phyloP scores from a whole-genome alignment of 2,113 vertebrate genomes.

The Ondatra zibethicus region DNA sequence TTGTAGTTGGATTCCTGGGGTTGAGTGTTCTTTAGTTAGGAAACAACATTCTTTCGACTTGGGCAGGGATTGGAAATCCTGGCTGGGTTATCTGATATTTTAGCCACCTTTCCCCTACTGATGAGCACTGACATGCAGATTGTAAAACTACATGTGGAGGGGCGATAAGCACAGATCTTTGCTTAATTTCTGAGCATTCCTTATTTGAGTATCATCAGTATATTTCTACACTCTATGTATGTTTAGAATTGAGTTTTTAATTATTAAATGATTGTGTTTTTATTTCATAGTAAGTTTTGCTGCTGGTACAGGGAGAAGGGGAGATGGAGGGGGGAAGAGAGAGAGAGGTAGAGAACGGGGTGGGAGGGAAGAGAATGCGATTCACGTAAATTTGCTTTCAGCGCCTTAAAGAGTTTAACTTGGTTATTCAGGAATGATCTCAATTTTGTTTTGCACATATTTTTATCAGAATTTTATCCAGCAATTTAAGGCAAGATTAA shows the following conservation, averaged over 20 bases:
- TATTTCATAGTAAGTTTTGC: neutral
- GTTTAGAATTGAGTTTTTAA: conserved; percentile 28
- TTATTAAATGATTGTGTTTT: neutral
- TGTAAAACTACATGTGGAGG: neutral
- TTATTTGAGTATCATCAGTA: conserved; percentile 41
- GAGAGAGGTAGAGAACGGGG: neutral
- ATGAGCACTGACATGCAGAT: neutral
- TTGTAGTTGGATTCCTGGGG: neutral
- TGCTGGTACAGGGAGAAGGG: neutral
- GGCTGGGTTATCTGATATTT: conserved; percentile 8
- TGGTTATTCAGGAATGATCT: conserved; percentile 78
- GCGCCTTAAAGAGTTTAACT: conserved; percentile 55
- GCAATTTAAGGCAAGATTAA: conserved; percentile 61
- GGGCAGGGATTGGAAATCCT: neutral
- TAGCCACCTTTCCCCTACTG: neutral
- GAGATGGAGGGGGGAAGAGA: neutral
- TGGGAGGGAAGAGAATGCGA: accelerated
- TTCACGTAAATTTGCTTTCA: conserved; percentile 38
- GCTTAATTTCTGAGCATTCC: neutral
- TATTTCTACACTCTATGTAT: neutral
- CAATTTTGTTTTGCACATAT: conserved; percentile 81
- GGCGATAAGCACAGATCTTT: neutral
- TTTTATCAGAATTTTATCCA: conserved; percentile 60
- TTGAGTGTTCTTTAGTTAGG: neutral
- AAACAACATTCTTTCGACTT: neutral